These are phyloP conservation scores for Esperia sulphurella DNA, from an alignment of 2,888 invertebrate genomes.

Conservation along the genomic window DNA sequence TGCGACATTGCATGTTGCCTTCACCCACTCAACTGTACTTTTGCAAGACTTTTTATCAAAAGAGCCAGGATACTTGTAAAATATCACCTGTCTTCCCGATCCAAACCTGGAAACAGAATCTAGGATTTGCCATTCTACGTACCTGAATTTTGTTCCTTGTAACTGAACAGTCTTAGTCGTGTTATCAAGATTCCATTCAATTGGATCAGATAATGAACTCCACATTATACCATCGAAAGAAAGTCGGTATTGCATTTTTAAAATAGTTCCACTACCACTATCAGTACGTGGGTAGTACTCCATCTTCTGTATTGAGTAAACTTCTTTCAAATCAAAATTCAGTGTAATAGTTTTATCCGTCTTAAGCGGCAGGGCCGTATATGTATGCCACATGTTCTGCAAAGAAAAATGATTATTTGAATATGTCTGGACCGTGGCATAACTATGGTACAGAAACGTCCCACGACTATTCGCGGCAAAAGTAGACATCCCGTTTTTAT, in stretches of 20 bases:
- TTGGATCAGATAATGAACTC: slow-evolving; percentile 10
- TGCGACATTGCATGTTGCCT: slow-evolving; percentile 30
- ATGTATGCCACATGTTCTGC: too few species aligned
- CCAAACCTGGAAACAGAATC: slow-evolving; percentile 10
- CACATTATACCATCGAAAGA: slow-evolving; percentile 15
- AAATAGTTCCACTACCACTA: slow-evolving; percentile 19
- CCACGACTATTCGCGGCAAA: too few species aligned
- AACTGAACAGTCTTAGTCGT: slow-evolving; percentile 8
- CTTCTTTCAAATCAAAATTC: slow-evolving; percentile 37
- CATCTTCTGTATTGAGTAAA: slow-evolving; percentile 25
- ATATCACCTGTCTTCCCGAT: slow-evolving; percentile 12
- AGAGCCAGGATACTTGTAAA: slow-evolving; percentile 7
- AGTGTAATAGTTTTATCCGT: slow-evolving; percentile 33
- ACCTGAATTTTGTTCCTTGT: slow-evolving; percentile 8
- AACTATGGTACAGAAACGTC: too few species aligned
- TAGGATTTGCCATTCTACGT: slow-evolving; percentile 6
- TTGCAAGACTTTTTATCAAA: neutral
- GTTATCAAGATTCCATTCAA: slow-evolving; percentile 13
- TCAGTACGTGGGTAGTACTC: slow-evolving; percentile 20
- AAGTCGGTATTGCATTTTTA: slow-evolving; percentile 13
- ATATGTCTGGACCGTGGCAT: too few species aligned
- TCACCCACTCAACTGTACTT: slow-evolving; percentile 20
- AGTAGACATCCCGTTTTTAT: too few species aligned
- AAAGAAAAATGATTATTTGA: too few species aligned
- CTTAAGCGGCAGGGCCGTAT: slow-evolving; percentile 13